Evolutionary conservation across 2,888 invertebrate species (phyloP).

Genomic region (Mechanitis messenoides): DNA sequence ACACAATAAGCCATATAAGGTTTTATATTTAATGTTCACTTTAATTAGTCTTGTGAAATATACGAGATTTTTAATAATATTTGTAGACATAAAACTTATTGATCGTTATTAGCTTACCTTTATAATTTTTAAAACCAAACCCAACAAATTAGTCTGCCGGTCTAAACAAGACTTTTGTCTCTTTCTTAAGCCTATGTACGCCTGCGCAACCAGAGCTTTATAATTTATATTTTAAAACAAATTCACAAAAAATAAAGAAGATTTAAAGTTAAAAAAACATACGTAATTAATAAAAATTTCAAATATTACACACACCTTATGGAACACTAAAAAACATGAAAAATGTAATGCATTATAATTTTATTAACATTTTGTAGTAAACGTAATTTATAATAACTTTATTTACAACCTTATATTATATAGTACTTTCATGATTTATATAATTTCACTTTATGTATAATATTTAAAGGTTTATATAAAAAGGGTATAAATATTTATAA

Average conservation of each 20-base stretch:
- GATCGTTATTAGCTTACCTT: conserved; percentile 13
- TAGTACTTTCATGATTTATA: too few relatives aligned
- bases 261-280: not conserved
- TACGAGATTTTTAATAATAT: not conserved
- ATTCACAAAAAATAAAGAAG: not conserved
- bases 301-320: too few relatives aligned
- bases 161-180: conserved; percentile 15
- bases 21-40: not conserved
- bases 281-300: too few relatives aligned
- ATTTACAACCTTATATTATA: too few relatives aligned
- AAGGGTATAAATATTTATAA: too few relatives aligned
- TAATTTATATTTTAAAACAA: not conserved
- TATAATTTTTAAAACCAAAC: conserved; percentile 15
- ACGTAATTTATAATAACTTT: too few relatives aligned
- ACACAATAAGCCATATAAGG: conserved; percentile 3
- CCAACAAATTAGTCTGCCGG: conserved; percentile 10
- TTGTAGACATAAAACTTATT: not conserved
- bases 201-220: conserved; percentile 12
- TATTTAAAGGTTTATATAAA: too few relatives aligned
- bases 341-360: too few relatives aligned
- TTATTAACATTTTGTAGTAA: too few relatives aligned
- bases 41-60: not conserved
- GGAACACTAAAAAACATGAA: too few relatives aligned
- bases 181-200: conserved; percentile 12
- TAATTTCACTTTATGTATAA: too few relatives aligned